Conservation (phyloP, 1,140 invertebrate genomes). For the Brachionus calyciflorus region DNA sequence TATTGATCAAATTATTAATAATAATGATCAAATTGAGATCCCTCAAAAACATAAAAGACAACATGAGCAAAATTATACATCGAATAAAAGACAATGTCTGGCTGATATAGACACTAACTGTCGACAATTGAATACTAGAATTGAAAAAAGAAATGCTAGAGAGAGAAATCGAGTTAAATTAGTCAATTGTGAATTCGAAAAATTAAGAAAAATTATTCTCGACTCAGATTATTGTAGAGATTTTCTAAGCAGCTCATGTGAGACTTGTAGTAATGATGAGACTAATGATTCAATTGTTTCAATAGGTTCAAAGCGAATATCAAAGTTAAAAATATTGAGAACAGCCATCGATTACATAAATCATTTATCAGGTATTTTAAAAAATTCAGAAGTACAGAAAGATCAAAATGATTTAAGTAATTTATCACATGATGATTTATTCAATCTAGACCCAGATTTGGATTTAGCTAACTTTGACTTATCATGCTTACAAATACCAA, state of each 20-base stretch:
- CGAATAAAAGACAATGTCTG: slow-evolving; percentile 3
- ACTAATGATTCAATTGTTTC: slow-evolving; percentile 1
- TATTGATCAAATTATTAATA: slow-evolving; percentile 19
- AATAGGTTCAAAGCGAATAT: neutral
- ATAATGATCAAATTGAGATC: neutral
- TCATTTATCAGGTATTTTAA: neutral
- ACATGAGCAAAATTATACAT: neutral
- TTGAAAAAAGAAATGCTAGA: slow-evolving; percentile 39
- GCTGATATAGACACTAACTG: neutral
- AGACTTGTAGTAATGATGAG: slow-evolving; percentile 17
- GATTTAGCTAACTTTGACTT: slow-evolving; percentile 20
- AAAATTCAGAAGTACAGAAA: neutral
- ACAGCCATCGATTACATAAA: slow-evolving; percentile 32
- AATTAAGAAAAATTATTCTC: neutral
- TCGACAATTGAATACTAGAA: neutral
- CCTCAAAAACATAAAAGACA: neutral
- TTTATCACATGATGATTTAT: neutral
- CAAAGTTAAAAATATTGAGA: slow-evolving; percentile 29
- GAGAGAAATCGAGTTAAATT: slow-evolving; percentile 32
- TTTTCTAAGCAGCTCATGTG: neutral
- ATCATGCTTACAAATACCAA: neutral
- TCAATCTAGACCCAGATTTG: neutral
- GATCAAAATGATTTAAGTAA: neutral
- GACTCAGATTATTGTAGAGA: neutral
- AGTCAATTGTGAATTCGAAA: slow-evolving; percentile 42